Percentiles rank a stretch among this genome's conserved stretches.
Evolutionary conservation across 2,888 invertebrate species (phyloP).

Genomic region (Loripinus fragilis): DNA sequence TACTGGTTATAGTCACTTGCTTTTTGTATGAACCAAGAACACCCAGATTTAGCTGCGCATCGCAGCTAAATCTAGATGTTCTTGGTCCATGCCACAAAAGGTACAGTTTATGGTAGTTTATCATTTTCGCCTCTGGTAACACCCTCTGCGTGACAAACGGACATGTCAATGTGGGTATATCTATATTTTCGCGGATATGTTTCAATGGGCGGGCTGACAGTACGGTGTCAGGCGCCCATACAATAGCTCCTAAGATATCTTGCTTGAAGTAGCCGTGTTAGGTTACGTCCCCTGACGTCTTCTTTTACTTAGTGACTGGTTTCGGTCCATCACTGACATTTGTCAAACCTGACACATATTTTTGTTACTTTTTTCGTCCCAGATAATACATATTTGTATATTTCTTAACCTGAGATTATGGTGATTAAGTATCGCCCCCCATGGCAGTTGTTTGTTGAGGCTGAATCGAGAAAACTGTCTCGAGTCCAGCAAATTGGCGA

Average conservation of each 20-base stretch:
- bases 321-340: slow-evolving; percentile 11
- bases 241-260: neutral
- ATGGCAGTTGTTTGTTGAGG: slow-evolving; percentile 1
- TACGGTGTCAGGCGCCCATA: neutral
- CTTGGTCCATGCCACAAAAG: too few relatives aligned
- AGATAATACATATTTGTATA: slow-evolving; percentile 8
- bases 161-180: slow-evolving; percentile 15
- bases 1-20: too few relatives aligned
- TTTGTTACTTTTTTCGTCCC: neutral
- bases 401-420: neutral
- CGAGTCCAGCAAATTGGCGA: too few relatives aligned
- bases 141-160: slow-evolving; percentile 8
- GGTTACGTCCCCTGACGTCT: neutral
- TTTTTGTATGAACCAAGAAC: too few relatives aligned
- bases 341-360: slow-evolving; percentile 17
- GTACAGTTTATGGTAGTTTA: too few relatives aligned
- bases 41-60: too few relatives aligned
- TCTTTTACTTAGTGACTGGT: neutral
- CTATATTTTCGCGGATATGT: neutral
- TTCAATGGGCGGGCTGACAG: neutral
- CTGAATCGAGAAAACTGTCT: too few relatives aligned
- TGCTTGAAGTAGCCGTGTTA: neutral
- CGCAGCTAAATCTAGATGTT: too few relatives aligned
- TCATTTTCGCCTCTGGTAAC: neutral
- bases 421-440: neutral